Evolutionary conservation across 2,888 invertebrate species (phyloP), one percentile per base, ranked within the genome.

Genomic region (Hypercompe scribonia): DNA sequence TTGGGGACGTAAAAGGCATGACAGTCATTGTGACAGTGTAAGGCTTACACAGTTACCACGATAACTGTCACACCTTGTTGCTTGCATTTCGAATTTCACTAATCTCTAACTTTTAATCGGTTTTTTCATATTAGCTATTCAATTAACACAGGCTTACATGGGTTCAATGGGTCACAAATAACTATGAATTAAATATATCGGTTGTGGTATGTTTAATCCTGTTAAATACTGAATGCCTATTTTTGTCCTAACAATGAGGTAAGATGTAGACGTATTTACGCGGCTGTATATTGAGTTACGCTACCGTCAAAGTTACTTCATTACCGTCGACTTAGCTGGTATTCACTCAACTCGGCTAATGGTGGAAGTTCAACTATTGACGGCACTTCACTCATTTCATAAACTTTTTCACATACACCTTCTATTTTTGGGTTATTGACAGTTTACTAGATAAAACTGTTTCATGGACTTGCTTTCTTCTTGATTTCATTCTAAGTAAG

Each of bases 291-390:
- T 75, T 61, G 73, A 78, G 46, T 24, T 68, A 63, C 65, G 73
- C 68, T 75, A 77, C 74, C 76, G 72, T 77, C 74, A 72, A 82
- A 82, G 70, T 82, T 77, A 68, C 50, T 80, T 81, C 71, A 83
- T 83, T 82, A 84, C 50, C 42, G 39, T 72, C 68, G 75, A 66
- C 36, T 73, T 46, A 58, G 74, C 68, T 66, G 70, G 70, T 78
- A 75, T 73, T 80, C 65, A 61, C 50, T 36, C 67, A 65, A 72
- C 74, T 68, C 68, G 61, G 64, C 72, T 77, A 72, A 71, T 71
- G 74, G 72, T 61, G 68, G 10, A 80, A 78, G 73, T 80, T 71
- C 11, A 70, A 73, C 74, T 76, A 76, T 78, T 78, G 77, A 74
- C 65, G 77, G 79, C 50, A n/a, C 66, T 63, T 21, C 34, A 46